Conservation (phyloP, 2,797 vertebrate species). For the Bovichtus variegatus region DNA sequence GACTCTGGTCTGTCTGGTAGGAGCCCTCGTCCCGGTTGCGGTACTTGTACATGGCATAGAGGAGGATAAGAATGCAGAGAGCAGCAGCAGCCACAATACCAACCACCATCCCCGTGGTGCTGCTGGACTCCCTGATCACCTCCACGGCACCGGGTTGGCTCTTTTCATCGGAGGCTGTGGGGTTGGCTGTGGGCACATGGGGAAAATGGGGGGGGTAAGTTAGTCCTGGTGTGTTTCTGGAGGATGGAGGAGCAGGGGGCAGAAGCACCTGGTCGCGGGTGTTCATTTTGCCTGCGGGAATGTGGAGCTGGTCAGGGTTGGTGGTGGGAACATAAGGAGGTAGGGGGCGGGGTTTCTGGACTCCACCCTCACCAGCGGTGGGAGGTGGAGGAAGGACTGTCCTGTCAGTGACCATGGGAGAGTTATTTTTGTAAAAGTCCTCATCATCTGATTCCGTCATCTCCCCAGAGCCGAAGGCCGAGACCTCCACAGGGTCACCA, state of each 20-base stretch:
- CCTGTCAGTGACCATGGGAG: slow-evolving; percentile 94
- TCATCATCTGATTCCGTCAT: slow-evolving; percentile 95
- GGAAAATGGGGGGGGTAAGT: slow-evolving; percentile 93
- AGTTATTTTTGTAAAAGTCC: slow-evolving; percentile 94
- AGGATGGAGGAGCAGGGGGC: slow-evolving; percentile 87
- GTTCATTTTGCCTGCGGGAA: slow-evolving; percentile 97
- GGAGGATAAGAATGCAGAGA: slow-evolving; percentile 96
- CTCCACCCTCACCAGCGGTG: slow-evolving; percentile 83
- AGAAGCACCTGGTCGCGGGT: slow-evolving; percentile 92
- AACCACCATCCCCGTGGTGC: slow-evolving; percentile 97
- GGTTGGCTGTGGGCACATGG: slow-evolving; percentile 95
- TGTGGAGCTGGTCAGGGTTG: slow-evolving; percentile 87
- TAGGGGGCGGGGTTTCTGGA: slow-evolving; percentile 85
- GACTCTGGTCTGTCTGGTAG: slow-evolving; percentile 94
- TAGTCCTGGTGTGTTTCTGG: slow-evolving; percentile 89
- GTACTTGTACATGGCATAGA: slow-evolving; percentile 99
- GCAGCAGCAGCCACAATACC: slow-evolving; percentile 96
- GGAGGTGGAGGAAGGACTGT: slow-evolving; percentile 91
- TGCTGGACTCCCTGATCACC: slow-evolving; percentile 95
- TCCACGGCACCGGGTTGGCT: slow-evolving; percentile 92
- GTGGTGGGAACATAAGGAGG: slow-evolving; percentile 86
- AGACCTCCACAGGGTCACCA: slow-evolving; percentile 93
- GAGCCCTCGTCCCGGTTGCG: slow-evolving; percentile 96
- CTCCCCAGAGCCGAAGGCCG: slow-evolving; percentile 95
- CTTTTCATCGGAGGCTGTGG: slow-evolving; percentile 91